These are phyloP conservation scores for Pseudomyrmex sp. DNA, from an alignment of 1,140 invertebrate species.

Conservation along the genomic window DNA sequence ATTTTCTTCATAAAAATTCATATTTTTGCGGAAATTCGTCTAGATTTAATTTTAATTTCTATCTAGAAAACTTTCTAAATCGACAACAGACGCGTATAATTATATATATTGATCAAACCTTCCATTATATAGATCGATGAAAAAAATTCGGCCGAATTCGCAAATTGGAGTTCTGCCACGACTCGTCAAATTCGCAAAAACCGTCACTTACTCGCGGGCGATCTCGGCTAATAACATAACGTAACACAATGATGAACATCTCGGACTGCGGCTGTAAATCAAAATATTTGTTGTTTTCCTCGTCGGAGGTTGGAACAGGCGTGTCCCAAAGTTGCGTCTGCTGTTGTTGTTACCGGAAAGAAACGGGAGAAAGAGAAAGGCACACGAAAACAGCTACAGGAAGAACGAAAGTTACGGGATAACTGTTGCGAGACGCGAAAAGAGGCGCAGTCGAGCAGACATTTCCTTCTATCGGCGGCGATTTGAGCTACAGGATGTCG, in stretches of 20 bases:
- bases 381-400: conserved; percentile 58
- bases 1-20: no score
- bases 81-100: no score
- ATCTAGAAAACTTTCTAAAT: no score
- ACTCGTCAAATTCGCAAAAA: neutral
- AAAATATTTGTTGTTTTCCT: conserved; percentile 69
- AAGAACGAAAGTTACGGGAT: conserved; percentile 60
- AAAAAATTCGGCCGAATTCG: neutral
- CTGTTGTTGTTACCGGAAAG: conserved; percentile 35
- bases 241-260: conserved; percentile 35
- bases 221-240: conserved; percentile 5
- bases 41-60: no score
- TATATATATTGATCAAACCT: no score
- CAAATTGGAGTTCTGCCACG: neutral
- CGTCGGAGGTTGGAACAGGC: conserved; percentile 30
- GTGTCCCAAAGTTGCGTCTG: conserved; percentile 54
- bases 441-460: conserved; percentile 46
- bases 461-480: conserved; percentile 57
- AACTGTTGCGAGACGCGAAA: conserved; percentile 58
- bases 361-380: conserved; percentile 21
- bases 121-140: neutral
- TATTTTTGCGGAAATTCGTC: no score
- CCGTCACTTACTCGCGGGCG: no score
- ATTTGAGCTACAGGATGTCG: conserved; percentile 68
- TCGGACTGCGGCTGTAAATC: conserved; percentile 51